Percentiles rank a stretch among this genome's conserved stretches.
Conservation (phyloP, 1,140 invertebrate species). For the Neoseiulus cucumeris region DNA sequence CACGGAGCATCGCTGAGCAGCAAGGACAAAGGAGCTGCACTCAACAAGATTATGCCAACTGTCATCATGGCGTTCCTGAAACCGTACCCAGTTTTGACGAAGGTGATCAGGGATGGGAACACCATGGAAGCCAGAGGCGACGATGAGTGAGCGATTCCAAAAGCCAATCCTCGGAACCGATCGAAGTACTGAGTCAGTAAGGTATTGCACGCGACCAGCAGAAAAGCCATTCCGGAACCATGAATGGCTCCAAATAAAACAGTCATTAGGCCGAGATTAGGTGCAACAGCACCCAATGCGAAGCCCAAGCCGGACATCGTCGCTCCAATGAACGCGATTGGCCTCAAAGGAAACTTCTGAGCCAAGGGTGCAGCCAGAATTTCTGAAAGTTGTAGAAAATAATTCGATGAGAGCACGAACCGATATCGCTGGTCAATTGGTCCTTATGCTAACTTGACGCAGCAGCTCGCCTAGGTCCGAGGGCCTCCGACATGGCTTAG, state of each 20-base stretch:
- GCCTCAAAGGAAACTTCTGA: not conserved
- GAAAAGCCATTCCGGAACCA: not conserved
- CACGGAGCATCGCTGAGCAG: not conserved
- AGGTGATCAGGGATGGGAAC: not conserved
- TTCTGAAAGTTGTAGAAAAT: too few species aligned
- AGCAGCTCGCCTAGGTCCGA: too few species aligned
- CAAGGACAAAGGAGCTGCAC: not conserved
- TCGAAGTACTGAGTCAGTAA: not conserved
- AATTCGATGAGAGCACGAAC: too few species aligned
- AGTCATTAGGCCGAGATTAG: not conserved
- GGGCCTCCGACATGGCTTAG: too few species aligned
- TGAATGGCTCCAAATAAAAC: not conserved
- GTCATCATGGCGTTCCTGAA: too few species aligned
- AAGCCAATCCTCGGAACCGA: not conserved
- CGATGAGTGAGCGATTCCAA: too few species aligned
- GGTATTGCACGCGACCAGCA: not conserved
- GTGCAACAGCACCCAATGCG: not conserved
- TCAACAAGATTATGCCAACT: not conserved
- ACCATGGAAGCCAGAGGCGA: not conserved
- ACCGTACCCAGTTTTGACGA: too few species aligned
- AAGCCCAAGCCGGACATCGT: not conserved
- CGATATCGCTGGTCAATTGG: too few species aligned
- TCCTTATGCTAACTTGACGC: too few species aligned
- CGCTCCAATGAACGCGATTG: not conserved
- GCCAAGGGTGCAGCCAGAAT: not conserved